Evolutionary conservation across 37 sponge, comb jelly and placozoan species (phyloP), one percentile per base, ranked within the genome.

Genomic region (Chondrosia reniformis): DNA sequence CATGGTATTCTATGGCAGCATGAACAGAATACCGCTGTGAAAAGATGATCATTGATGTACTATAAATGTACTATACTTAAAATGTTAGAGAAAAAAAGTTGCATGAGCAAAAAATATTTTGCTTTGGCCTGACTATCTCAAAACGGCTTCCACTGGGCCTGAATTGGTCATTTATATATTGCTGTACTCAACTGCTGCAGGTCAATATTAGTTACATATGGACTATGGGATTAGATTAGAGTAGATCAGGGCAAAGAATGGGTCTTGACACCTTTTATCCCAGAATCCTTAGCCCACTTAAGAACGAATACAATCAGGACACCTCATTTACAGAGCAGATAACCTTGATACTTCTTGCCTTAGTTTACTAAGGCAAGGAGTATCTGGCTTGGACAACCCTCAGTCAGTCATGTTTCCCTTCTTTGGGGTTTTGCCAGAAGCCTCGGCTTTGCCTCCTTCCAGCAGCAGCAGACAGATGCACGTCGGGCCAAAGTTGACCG

Each of bases 161-260:
- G n/a, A 56, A 56, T 19, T 49, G 52, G 52, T 15, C 7, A 4
- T 21, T 42, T 69, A 1, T 40, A 40, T 69, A 24, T 2, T 69
- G 22, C 72, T 7, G 22, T n/a, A n/a, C n/a, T n/a, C n/a, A n/a
- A n/a, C n/a, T n/a, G n/a, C n/a, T 42, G 3, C 72, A 85, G 84
- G 78, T 54, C 74, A 17, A 76, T 89, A n/a, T 33, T 89, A 4
- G 30, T 46, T 19, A 42, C 78, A 21, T 90, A 85, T 73, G 91
- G 91, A 25, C 41, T 90, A 4, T 89, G 86, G 86, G 80, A 85
- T 67, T 81, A 90, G 58, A 27, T 90, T 0, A 46, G 86, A 37
- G 83, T 90, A 15, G 91, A 90, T 72, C 76, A 85, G 0, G 91
- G 86, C 10, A 75, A 69, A 34, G 91, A 90, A 46, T 90, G 81